Conservation (phyloP, 1,140 invertebrate genomes). For the Drosophila sp. region DNA sequence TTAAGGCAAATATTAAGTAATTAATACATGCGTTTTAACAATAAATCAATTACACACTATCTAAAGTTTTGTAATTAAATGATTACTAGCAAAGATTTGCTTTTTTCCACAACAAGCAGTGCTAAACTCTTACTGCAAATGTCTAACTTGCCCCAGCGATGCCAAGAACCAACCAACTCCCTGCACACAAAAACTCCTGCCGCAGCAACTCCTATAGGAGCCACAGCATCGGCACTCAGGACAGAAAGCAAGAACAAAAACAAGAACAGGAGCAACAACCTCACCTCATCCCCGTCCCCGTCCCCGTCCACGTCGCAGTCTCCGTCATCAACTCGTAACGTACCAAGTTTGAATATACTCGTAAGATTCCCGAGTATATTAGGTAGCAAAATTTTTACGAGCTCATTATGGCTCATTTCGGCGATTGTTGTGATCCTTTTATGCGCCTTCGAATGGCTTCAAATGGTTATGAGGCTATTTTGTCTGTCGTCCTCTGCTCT, state of each 20-base stretch:
- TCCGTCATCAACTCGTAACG: slow-evolving; percentile 59
- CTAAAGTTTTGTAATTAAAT: too few species aligned
- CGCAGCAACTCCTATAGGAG: slow-evolving; percentile 33
- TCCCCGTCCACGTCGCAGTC: background rate
- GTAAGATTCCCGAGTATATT: slow-evolving; percentile 82
- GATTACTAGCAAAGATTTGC: too few species aligned
- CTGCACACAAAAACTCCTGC: background rate
- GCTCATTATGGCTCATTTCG: slow-evolving; percentile 83
- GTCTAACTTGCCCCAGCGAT: too few species aligned
- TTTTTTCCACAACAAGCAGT: too few species aligned
- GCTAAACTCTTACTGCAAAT: too few species aligned
- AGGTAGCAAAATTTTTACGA: slow-evolving; percentile 84
- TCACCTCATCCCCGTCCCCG: background rate
- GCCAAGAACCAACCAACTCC: too few species aligned
- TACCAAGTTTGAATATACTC: slow-evolving; percentile 81
- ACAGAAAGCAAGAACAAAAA: slow-evolving; percentile 17
- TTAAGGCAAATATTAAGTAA: too few species aligned
- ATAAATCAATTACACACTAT: too few species aligned
- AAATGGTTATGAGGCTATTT: slow-evolving; percentile 83
- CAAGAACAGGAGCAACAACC: slow-evolving; percentile 22
- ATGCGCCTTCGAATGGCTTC: slow-evolving; percentile 83
- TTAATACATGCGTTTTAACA: too few species aligned
- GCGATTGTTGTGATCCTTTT: slow-evolving; percentile 83
- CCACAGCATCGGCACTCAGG: slow-evolving; percentile 24
- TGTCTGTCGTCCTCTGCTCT: slow-evolving; percentile 65